Evolutionary conservation across 2,888 invertebrate species (phyloP), one percentile per base, ranked within the genome.

Genomic region (Glyphotaelius pellucidus): DNA sequence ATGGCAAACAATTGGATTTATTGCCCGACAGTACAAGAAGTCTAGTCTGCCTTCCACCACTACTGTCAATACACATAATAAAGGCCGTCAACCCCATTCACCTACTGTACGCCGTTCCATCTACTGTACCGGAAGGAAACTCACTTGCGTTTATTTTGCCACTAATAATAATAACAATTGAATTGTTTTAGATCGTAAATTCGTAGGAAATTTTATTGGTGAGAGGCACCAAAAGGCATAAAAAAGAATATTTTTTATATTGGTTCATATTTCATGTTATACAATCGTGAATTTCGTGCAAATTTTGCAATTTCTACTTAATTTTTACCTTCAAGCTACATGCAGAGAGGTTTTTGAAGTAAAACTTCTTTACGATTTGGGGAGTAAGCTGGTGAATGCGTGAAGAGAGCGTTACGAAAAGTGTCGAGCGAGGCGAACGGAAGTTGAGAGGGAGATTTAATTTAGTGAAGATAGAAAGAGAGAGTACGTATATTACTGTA

Each of bases 1-100:
- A 83, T 32, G 35, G 35, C 83, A 35, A 83, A 83, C 83, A 83
- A 83, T 83, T 38, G 35, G 83, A 83, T 83, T 83, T 83, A 83
- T 83, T 38, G 19, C 35, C 83, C 35, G 83, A 19, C 35, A 25
- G 35, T 83, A 38, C 83, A 32, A 83, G 83, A 38, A 25, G 83
- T 38, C 25, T 7, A 32, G 67, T n/a, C 67, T 67, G 67, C 25
- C n/a, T 25, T 25, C 25, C 67, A n/a, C 67, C 67, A 67, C 25
- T 25, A 67, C 25, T 67, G 67, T n/a, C 25, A 67, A 52, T 52
- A 67, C 67, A 67, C 67, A 67, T 67, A n/a, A 67, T 32, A n/a
- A 35, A 83, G 83, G 83, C 38, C 83, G 35, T 35, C 35, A 38
- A 83, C 83, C 83, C 83, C 35, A 38, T 35, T 35, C 83, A 25